Percentiles rank a stretch among this genome's conserved stretches.
These are phyloP conservation scores for Spizaetus ornatus DNA, from an alignment of 2,113 vertebrate species.

Conservation along the genomic window DNA sequence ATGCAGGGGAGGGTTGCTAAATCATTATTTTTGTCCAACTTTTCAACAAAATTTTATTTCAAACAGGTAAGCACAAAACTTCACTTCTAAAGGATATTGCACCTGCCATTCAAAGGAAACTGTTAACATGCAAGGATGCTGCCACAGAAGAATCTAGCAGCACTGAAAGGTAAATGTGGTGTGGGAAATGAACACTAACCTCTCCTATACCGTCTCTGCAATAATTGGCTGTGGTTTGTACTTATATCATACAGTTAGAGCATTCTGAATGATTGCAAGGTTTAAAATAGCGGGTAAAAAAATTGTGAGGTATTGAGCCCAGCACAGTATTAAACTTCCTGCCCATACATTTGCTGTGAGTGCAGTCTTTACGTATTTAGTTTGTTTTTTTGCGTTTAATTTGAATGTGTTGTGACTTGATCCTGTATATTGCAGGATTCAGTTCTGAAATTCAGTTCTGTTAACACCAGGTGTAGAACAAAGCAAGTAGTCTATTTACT, in stretches of 20 bases:
- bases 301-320: background rate
- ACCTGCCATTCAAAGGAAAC: conserved; percentile 71
- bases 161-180: conserved; percentile 74
- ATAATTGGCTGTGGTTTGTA: background rate
- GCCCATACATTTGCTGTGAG: background rate
- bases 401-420: background rate
- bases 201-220: background rate
- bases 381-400: background rate
- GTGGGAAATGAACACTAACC: background rate
- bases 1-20: background rate
- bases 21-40: background rate
- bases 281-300: background rate
- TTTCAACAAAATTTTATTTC: background rate
- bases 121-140: conserved; percentile 66
- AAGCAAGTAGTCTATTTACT: background rate
- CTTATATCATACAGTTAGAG: background rate
- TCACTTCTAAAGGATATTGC: conserved; percentile 72
- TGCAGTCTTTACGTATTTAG: background rate
- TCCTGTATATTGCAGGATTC: background rate
- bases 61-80: conserved; percentile 69
- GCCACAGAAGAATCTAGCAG: conserved; percentile 57
- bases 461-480: background rate
- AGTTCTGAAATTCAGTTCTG: background rate
- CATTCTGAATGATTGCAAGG: background rate
- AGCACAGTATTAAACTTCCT: background rate